Conservation (phyloP, 1,140 invertebrate genomes). For the Caligus rogercresseyi region DNA sequence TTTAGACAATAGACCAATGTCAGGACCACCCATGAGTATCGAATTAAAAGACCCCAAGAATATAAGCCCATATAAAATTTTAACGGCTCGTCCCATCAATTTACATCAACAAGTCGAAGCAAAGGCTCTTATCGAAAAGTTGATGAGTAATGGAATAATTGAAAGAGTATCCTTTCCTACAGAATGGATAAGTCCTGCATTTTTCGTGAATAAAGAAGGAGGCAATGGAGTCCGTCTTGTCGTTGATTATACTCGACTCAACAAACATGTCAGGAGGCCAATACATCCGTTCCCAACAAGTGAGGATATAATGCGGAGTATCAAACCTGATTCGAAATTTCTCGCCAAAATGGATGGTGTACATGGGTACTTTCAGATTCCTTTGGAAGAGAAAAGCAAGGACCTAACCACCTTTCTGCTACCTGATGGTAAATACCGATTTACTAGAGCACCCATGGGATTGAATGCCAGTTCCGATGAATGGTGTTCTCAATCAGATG, state of each 20-base stretch:
- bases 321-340: neutral
- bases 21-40: too few species aligned
- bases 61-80: too few species aligned
- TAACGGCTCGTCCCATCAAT: too few species aligned
- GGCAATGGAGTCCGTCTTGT: neutral
- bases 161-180: neutral
- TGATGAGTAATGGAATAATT: neutral
- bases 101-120: too few species aligned
- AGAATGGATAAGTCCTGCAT: neutral
- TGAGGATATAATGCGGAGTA: neutral
- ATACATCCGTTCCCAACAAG: neutral
- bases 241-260: neutral
- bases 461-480: conserved; percentile 1
- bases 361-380: conserved; percentile 3
- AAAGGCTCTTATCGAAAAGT: too few species aligned
- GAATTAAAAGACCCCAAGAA: too few species aligned
- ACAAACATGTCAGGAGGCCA: neutral
- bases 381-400: neutral
- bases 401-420: neutral
- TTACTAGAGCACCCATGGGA: conserved; percentile 3
- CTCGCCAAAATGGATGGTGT: neutral
- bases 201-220: conserved; percentile 6
- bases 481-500: neutral
- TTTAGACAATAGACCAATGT: too few species aligned
- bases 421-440: neutral